Base-by-base conservation (phyloP, 1,140 invertebrate genomes). In the Drosophila kurseongensis region DNA sequence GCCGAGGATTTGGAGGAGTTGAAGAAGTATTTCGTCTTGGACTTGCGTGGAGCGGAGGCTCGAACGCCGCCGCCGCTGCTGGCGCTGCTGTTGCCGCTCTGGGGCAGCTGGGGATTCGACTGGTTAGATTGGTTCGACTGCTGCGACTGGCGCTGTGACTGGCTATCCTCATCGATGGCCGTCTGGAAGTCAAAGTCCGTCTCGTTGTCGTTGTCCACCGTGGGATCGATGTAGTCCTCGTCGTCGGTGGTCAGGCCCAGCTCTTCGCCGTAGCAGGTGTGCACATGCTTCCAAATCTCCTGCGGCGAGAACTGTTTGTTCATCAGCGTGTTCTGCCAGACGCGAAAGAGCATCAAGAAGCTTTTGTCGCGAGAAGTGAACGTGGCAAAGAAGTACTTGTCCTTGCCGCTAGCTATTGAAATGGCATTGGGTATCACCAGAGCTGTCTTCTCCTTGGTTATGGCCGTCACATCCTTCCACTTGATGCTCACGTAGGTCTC, bases 371-470 rank as follows among this genome's bases (percentile, higher is more conserved):
- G 93, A 18, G 97, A 95, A 18, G 96, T 96, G 92, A 99, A 98
- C 29, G 97, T 98, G 13, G 98, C 97, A 72, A 99, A 96, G 93
- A 99, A 99, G 92, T 96, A 96, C 91, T 97, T 98, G 67, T 98
- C 98, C 44, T 93, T 94, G 74, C 95, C 95, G 14, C 97, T 98
- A 68, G 94, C 95, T 75, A 99, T 95, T 77, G 97, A 95, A 82
- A 99, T 97, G 58, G 98, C 98, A 94, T 99, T 99, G 59, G 98
- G 98, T 92, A 99, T 98, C 14, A 99, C 97, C 88, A 98, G 93
- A 4, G 97, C 97, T 27, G 96, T 97, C 94, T 97, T 97, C 91
- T 97, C 96, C 92, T 97, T 97, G 10, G 97, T 98, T 90, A 99
- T 97, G 48, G 97, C 95, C 1, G 96, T 96, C 35, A 99, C 96